Evolutionary conservation across 1,140 invertebrate species (phyloP), one percentile per base, ranked within the genome.

Genomic region (Brachionus calyciflorus): DNA sequence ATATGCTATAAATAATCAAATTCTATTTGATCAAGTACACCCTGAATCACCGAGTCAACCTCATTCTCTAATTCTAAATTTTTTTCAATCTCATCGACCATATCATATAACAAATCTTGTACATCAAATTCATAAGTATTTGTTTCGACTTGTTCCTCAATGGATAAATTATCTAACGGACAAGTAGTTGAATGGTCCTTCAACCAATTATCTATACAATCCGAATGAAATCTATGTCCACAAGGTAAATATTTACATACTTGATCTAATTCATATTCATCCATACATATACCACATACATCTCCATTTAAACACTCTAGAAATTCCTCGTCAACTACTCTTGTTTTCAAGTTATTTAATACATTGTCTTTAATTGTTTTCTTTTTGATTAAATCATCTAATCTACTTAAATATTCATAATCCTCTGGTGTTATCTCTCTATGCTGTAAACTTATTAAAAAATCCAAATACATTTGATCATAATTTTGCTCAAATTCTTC

Each of bases 351-450:
- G 2, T 33, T 49, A 6, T 28, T 0, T 17, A 73, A 24, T 30
- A 73, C 10, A 14, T 73, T 40, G 2, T 30, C 28, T 4, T 48
- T 14, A 12, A 73, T n/a, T 12, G 26, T 51, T 17, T 73, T 73
- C 51, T 73, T 73, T 55, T 33, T 73, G 6, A 73, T 37, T 24
- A 49, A 37, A 9, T 73, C 69, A 41, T 73, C 69, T 7, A 73
- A 33, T 37, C 69, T 6, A 14, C 30, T 30, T 49, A 73, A 30
- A 73, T 51, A 49, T 28, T 73, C 69, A 14, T 73, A 73, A 24
- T 73, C 69, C 21, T 73, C 69, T 55, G 69, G 69, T n/a, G 46
- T 49, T 51, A 73, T 73, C 19, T 73, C 69, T 46, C 69, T 49
- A 28, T 73, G 69, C n/a, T 73, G 69, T n/a, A 73, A 37, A 12